These are phyloP conservation scores for Hydriomena furcata DNA, from an alignment of 2,888 invertebrate species.

Conservation along the genomic window DNA sequence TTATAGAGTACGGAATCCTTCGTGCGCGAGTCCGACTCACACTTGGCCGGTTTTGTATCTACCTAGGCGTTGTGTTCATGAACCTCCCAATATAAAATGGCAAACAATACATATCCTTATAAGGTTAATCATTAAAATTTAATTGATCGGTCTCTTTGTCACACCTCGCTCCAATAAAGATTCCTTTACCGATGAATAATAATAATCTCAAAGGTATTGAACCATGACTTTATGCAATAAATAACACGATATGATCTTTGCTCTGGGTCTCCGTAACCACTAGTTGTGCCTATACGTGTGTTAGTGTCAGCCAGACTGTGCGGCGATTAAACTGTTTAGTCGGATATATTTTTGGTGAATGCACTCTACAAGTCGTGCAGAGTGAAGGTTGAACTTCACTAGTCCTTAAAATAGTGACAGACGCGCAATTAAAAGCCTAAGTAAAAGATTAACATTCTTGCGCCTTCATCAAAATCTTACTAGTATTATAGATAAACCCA, in stretches of 20 bases:
- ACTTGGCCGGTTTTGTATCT: too few species aligned
- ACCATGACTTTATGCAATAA: conserved; percentile 67
- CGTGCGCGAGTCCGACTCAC: too few species aligned
- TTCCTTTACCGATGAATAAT: conserved; percentile 63
- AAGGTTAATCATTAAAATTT: conserved; percentile 3
- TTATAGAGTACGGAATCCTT: too few species aligned
- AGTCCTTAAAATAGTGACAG: too few species aligned
- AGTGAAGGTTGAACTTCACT: too few species aligned
- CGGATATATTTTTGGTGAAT: background rate
- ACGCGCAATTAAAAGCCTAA: too few species aligned
- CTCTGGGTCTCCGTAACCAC: conserved; percentile 42
- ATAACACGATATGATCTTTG: conserved; percentile 66
- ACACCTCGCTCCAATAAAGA: conserved; percentile 42
- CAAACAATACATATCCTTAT: background rate
- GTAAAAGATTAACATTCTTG: too few species aligned
- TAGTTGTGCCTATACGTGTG: conserved; percentile 28
- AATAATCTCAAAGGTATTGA: conserved; percentile 65
- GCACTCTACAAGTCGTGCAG: too few species aligned
- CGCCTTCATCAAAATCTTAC: too few species aligned
- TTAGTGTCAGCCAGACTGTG: conserved; percentile 17
- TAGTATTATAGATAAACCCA: too few species aligned
- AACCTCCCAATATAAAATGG: too few species aligned
- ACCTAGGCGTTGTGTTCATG: too few species aligned
- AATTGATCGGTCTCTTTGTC: conserved; percentile 29
- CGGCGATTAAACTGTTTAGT: conserved; percentile 1